A percentile compares a stretch with the other conserved stretches of the same genome.
Evolutionary conservation across 2,888 invertebrate genomes (phyloP).

Genomic region (Diogma glabrata): DNA sequence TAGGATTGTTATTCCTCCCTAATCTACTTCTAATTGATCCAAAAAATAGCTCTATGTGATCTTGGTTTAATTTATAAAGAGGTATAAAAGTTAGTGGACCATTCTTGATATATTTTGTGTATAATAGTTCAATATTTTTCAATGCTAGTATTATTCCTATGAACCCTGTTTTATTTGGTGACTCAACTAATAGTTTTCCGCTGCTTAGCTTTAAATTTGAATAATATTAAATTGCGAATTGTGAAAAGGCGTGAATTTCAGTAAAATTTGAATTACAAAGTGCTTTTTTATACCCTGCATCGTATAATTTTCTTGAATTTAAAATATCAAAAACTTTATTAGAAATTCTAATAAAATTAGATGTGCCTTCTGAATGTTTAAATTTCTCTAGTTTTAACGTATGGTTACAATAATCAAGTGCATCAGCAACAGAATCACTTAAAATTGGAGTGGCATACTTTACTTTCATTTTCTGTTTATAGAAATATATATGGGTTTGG

Average conservation of each 20-base stretch:
- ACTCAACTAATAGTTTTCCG: not conserved
- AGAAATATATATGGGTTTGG: not conserved
- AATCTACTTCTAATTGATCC: conserved; percentile 15
- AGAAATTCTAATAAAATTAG: conserved; percentile 18
- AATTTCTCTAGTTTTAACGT: conserved; percentile 19
- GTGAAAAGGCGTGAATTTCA: conserved; percentile 17
- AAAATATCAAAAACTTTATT: conserved; percentile 22
- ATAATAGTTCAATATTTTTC: conserved; percentile 11
- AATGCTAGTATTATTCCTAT: conserved; percentile 14
- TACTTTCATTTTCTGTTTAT: not conserved
- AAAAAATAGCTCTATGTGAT: conserved; percentile 22
- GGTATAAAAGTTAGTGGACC: conserved; percentile 16
- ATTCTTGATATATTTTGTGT: conserved; percentile 4
- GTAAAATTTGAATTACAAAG: conserved; percentile 6
- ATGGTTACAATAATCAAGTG: conserved; percentile 19
- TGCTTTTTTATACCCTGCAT: not conserved
- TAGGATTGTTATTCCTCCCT: conserved; percentile 18
- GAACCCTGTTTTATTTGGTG: conserved; percentile 15
- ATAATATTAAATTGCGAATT: not conserved
- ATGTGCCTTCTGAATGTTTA: conserved; percentile 17
- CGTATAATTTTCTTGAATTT: conserved; percentile 18
- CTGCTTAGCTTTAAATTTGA: conserved; percentile 10
- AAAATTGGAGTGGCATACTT: conserved; percentile 16
- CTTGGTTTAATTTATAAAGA: conserved; percentile 20
- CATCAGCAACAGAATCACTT: conserved; percentile 21